phyloP scores from a whole-genome alignment of 2,797 vertebrate species.

The Lindbergichthys nudifrons region DNA sequence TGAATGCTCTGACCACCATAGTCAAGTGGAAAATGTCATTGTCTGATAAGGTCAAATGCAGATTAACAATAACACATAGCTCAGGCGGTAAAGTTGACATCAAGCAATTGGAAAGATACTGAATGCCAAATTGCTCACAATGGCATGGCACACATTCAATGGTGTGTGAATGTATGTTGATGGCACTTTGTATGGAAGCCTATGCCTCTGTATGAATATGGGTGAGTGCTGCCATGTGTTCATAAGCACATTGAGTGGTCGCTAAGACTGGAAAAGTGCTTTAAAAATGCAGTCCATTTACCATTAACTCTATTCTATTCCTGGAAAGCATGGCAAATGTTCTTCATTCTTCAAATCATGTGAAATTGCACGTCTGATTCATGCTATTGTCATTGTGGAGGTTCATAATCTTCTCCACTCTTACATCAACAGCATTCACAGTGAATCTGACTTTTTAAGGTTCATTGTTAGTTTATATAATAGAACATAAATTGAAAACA shows the following conservation, averaged over 20 bases:
- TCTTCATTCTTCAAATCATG: neutral
- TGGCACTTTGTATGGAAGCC: too few relatives aligned
- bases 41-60: conserved; percentile 8
- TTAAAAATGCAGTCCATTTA: too few relatives aligned
- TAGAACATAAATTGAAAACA: neutral
- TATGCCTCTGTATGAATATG: too few relatives aligned
- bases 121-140: too few relatives aligned
- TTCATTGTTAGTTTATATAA: neutral
- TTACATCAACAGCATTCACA: conserved; percentile 6
- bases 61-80: neutral
- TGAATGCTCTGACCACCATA: neutral
- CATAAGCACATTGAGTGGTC: too few relatives aligned
- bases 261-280: too few relatives aligned
- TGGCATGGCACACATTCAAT: too few relatives aligned
- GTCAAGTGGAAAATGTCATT: neutral
- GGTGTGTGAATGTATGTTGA: too few relatives aligned
- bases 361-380: conserved; percentile 13
- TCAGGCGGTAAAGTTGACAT: too few relatives aligned
- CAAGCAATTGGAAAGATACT: too few relatives aligned
- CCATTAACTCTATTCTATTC: neutral
- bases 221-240: too few relatives aligned
- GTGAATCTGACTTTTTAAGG: conserved; percentile 12
- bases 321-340: neutral
- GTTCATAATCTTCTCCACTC: neutral
- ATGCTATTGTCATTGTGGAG: neutral